These are phyloP conservation scores for Caenorhabditis briggsae DNA, from an alignment of 1,140 invertebrate genomes.

Conservation along the genomic window DNA sequence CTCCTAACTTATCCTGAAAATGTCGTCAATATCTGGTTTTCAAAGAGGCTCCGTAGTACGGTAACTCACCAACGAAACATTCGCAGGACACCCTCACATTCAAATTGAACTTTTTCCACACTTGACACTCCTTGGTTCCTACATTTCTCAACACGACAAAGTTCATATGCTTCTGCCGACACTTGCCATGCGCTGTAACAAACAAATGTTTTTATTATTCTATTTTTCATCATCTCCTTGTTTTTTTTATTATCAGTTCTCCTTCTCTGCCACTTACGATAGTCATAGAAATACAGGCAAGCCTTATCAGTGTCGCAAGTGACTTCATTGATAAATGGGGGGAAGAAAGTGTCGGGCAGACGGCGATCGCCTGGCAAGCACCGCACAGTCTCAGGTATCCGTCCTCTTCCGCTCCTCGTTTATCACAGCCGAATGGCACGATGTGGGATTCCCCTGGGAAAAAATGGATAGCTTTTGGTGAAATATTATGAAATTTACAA, in stretches of 20 bases:
- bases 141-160: constrained; percentile 77
- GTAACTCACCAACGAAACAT: constrained; percentile 77
- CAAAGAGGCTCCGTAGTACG: no score
- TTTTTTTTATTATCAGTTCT: no score
- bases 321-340: constrained; percentile 78
- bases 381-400: constrained; percentile 76
- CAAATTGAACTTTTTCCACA: constrained; percentile 78
- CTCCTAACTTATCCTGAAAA: no score
- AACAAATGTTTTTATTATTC: not conserved
- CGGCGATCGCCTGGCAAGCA: constrained; percentile 77
- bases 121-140: constrained; percentile 75
- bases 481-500: no score
- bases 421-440: constrained; percentile 78
- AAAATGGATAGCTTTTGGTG: not conserved
- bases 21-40: no score
- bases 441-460: constrained; percentile 76
- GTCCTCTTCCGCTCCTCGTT: constrained; percentile 76
- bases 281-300: constrained; percentile 78
- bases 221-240: not conserved
- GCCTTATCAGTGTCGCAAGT: constrained; percentile 78
- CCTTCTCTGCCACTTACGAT: constrained; percentile 69
- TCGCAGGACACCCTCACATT: constrained; percentile 78
- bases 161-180: constrained; percentile 78
- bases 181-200: constrained; percentile 77
- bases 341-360: constrained; percentile 77